These are phyloP conservation scores for Apostichopus leukothele DNA, from an alignment of 53 echinoderm and acorn worm species.

Conservation along the genomic window DNA sequence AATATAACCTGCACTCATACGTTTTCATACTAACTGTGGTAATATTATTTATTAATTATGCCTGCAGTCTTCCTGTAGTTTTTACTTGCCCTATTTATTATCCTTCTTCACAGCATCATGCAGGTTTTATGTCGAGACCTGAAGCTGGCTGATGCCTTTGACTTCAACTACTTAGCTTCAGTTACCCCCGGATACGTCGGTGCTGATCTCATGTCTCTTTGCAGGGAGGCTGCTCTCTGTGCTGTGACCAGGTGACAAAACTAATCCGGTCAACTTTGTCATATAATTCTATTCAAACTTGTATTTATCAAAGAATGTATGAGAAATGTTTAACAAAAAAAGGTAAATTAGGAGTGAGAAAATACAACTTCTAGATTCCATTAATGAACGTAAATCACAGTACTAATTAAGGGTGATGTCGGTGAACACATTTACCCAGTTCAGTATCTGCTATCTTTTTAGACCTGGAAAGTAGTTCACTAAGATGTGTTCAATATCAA, in stretches of 20 bases:
- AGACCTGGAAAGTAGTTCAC: no score
- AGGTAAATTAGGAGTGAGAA: no score
- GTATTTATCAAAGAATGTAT: no score
- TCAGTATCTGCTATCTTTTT: no score
- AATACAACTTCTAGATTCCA: no score
- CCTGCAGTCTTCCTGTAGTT: not conserved
- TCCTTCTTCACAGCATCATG: conserved; percentile 65
- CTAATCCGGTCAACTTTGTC: no score
- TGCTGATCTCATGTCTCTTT: conserved; percentile 90
- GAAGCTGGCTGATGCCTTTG: conserved; percentile 71
- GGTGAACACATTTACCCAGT: no score
- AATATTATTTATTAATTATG: no score
- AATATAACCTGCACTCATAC: not conserved
- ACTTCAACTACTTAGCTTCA: conserved; percentile 60
- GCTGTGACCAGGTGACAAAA: conserved; percentile 80
- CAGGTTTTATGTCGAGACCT: conserved; percentile 83
- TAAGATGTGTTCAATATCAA: no score
- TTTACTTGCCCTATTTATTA: not conserved
- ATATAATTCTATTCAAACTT: no score
- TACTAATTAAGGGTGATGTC: not conserved
- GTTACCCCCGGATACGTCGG: conserved; percentile 97
- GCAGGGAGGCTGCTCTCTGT: conserved; percentile 98
- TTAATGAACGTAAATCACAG: not conserved
- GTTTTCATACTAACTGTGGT: not conserved
- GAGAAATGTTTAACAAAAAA: no score